phyloP scores from a whole-genome alignment of 2,797 vertebrate species.

The Sternarchorhynchus goeldii region DNA sequence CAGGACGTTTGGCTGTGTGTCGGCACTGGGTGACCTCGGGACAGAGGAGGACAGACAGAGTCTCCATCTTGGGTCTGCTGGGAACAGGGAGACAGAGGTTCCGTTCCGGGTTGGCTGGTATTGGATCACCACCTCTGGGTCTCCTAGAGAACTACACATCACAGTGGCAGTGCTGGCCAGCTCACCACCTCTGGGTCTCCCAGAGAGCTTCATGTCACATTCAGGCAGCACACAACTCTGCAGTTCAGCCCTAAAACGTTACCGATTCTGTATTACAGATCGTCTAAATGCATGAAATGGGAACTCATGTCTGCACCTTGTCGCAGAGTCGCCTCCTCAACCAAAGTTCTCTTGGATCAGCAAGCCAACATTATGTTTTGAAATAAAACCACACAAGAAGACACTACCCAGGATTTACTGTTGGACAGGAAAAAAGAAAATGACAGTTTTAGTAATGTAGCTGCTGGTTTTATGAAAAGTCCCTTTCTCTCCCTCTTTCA shows the following conservation, averaged over 20 bases:
- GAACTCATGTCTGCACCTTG: not conserved
- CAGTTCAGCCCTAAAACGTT: not conserved
- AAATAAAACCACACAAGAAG: not conserved
- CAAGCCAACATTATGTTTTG: constrained; percentile 8
- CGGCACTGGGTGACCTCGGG: too few species aligned
- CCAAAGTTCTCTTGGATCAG: not conserved
- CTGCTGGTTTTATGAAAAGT: constrained; percentile 27
- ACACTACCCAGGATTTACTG: not conserved
- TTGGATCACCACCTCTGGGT: too few species aligned
- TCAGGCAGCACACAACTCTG: not conserved
- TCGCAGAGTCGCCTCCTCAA: not conserved
- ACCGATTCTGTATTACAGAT: too few species aligned
- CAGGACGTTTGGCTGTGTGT: constrained; percentile 35
- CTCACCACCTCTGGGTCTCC: constrained; percentile 11
- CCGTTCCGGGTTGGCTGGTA: too few species aligned
- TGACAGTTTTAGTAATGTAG: constrained; percentile 20
- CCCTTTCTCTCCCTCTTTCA: constrained; percentile 29
- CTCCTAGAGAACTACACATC: constrained; percentile 37
- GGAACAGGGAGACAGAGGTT: too few species aligned
- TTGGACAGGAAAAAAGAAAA: not conserved
- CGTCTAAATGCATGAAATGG: too few species aligned
- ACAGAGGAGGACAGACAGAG: too few species aligned
- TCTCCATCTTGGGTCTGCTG: too few species aligned
- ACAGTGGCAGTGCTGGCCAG: not conserved
- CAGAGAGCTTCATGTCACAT: not conserved